A percentile compares a stretch with the other conserved stretches of the same genome.
These are phyloP conservation scores for Sclerodermus sp. DNA, from an alignment of 2,888 invertebrate species.

Conservation along the genomic window DNA sequence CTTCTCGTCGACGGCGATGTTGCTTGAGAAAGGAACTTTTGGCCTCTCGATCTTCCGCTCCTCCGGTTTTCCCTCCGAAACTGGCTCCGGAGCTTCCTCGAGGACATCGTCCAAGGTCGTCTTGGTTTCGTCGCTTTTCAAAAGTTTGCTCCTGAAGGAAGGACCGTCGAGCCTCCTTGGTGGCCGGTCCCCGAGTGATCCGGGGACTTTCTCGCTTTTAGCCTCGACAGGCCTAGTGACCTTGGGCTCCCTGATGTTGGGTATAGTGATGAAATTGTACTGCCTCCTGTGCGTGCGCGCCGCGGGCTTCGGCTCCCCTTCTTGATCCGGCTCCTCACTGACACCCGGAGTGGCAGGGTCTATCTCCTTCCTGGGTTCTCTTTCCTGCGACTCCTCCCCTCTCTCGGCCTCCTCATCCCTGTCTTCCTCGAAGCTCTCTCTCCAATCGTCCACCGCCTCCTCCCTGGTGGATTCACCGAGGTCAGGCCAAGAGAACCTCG, in stretches of 20 bases:
- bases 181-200: too few species aligned
- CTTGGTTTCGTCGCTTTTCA: too few species aligned
- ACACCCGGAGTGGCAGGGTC: too few species aligned
- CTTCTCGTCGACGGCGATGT: constrained; percentile 43
- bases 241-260: constrained; percentile 49
- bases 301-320: constrained; percentile 11
- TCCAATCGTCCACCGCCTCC: too few species aligned
- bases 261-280: constrained; percentile 52
- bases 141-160: background rate
- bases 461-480: too few species aligned
- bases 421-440: constrained; percentile 11
- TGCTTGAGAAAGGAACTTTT: constrained; percentile 26
- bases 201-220: background rate
- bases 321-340: too few species aligned
- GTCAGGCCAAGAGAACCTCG: constrained; percentile 16
- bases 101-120: constrained; percentile 13
- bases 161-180: too few species aligned
- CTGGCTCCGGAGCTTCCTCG: constrained; percentile 12
- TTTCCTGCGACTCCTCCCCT: constrained; percentile 27
- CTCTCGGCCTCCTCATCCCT: constrained; percentile 7
- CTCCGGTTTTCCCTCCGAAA: constrained; percentile 30
- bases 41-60: constrained; percentile 38
- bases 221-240: constrained; percentile 4
- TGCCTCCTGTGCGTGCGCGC: constrained; percentile 12
- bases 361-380: constrained; percentile 4